Conservation (phyloP, 2,888 invertebrate species). For the Eilema caniola region DNA sequence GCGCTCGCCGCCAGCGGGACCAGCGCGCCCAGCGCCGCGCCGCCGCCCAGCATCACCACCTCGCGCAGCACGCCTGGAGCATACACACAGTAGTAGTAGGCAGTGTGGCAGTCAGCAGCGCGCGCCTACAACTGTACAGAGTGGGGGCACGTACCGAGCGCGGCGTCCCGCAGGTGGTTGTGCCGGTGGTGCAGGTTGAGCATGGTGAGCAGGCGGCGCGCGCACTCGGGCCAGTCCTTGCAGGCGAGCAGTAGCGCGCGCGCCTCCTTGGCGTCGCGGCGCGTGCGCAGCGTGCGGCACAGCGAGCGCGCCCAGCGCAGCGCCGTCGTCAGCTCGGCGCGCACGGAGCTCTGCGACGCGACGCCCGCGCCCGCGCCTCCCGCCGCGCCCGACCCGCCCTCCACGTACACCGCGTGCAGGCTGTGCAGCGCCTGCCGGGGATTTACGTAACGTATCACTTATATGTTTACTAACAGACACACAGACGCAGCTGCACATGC, state of each 20-base stretch:
- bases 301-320: conserved; percentile 92
- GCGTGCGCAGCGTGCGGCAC: conserved; percentile 90
- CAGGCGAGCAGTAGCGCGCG: conserved; percentile 89
- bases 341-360: conserved; percentile 86
- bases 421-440: conserved; percentile 93
- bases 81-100: no score
- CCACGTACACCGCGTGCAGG: conserved; percentile 97
- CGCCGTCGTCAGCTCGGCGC: conserved; percentile 95
- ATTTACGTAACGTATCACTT: no score
- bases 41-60: conserved; percentile 92
- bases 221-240: conserved; percentile 96
- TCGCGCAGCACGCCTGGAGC: conserved; percentile 89
- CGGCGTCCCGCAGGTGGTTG: conserved; percentile 92
- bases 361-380: conserved; percentile 91
- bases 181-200: conserved; percentile 95
- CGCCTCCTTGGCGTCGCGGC: conserved; percentile 89
- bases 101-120: no score
- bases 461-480: no score
- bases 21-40: conserved; percentile 92
- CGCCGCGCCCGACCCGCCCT: conserved; percentile 85
- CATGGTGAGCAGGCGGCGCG: conserved; percentile 94
- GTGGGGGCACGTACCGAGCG: conserved; percentile 89
- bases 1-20: conserved; percentile 95
- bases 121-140: no score
- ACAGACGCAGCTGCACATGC: no score